These are phyloP conservation scores for Rhynchomys soricoides DNA, from an alignment of 2,113 vertebrate genomes.

Conservation along the genomic window DNA sequence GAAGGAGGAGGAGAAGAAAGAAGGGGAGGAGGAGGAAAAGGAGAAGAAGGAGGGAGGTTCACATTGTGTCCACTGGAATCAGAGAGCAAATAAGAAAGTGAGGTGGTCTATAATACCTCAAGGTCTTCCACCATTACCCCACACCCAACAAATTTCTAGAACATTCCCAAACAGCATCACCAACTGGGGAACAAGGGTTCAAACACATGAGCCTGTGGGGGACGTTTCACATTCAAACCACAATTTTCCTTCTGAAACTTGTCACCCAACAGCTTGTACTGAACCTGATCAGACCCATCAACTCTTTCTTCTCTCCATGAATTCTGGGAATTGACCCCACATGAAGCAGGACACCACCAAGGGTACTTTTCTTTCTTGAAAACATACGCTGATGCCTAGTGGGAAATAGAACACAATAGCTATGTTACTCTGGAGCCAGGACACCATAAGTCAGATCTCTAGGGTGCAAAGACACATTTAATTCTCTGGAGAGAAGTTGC, in stretches of 20 bases:
- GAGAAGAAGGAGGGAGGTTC: no score
- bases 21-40: no score
- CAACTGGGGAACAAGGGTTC: neutral
- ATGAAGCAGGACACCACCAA: neutral
- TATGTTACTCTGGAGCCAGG: neutral
- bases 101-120: no score
- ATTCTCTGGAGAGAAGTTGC: neutral
- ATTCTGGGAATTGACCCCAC: neutral
- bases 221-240: neutral
- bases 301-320: neutral
- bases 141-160: neutral
- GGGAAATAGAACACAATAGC: fast-evolving
- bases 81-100: neutral
- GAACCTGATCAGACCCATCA: neutral
- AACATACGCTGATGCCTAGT: neutral
- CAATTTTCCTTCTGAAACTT: neutral
- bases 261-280: neutral
- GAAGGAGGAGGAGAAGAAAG: no score
- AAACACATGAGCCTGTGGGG: neutral
- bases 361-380: neutral
- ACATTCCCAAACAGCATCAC: neutral
- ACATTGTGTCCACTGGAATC: neutral
- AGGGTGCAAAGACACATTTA: neutral
- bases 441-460: neutral
- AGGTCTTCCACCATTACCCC: no score